Percentiles rank a stretch among this genome's conserved stretches.
Evolutionary conservation across 2,888 invertebrate genomes (phyloP).

Genomic region (Octonoba sinensis): DNA sequence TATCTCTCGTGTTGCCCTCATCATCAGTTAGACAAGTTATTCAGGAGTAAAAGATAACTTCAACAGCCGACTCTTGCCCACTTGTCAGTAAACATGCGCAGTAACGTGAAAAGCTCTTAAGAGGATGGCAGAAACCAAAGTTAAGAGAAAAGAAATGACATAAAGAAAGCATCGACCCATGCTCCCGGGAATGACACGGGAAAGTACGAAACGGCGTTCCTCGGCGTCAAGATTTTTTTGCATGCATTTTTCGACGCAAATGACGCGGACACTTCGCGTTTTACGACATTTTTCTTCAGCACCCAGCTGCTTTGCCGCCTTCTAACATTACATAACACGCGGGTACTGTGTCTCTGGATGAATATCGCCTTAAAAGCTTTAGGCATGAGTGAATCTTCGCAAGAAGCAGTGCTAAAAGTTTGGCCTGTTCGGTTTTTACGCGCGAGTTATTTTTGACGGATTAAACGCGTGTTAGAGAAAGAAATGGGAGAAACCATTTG

Average conservation of each 20-base stretch:
- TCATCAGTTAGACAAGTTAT: too few species aligned
- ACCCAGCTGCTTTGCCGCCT: conserved; percentile 18
- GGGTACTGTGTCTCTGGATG: conserved; percentile 3
- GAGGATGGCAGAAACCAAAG: neutral
- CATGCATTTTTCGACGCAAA: conserved; percentile 45
- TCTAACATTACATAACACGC: neutral
- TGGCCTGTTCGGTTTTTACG: conserved; percentile 22
- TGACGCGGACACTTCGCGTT: conserved; percentile 34
- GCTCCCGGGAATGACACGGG: neutral
- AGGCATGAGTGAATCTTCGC: conserved; percentile 29
- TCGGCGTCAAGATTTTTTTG: conserved; percentile 6
- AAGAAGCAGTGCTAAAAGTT: conserved; percentile 29
- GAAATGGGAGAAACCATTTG: conserved; percentile 15
- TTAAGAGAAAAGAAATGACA: conserved; percentile 26
- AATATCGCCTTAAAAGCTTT: conserved; percentile 49
- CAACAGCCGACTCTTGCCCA: too few species aligned
- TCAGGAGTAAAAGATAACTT: too few species aligned
- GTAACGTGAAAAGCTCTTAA: too few species aligned
- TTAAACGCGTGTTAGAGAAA: conserved; percentile 42
- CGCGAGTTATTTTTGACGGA: conserved; percentile 33
- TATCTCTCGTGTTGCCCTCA: too few species aligned
- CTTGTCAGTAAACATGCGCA: too few species aligned
- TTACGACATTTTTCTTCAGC: conserved; percentile 31
- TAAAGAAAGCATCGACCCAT: conserved; percentile 28
- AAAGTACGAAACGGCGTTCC: conserved; percentile 4